These are phyloP conservation scores for Cephus nigrinus DNA, from an alignment of 2,888 invertebrate genomes.

Conservation along the genomic window DNA sequence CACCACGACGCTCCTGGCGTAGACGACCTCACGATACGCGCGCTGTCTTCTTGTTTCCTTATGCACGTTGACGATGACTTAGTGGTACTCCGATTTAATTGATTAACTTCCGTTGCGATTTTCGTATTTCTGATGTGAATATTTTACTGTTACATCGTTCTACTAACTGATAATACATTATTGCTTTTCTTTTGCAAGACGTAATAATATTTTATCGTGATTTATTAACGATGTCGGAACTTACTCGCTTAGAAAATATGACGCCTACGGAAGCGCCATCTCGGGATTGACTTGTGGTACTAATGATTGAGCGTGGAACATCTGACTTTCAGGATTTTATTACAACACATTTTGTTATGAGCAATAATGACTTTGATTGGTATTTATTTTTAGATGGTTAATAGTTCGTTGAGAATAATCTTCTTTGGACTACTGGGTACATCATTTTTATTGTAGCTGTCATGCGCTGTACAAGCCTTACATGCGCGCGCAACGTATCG, in stretches of 20 bases:
- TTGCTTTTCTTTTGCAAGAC: slow-evolving; percentile 14
- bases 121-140: not conserved
- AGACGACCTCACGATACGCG: not conserved
- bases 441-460: not conserved
- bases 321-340: not conserved
- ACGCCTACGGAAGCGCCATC: not conserved
- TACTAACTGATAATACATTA: slow-evolving; percentile 14
- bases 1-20: slow-evolving; percentile 3
- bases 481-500: not conserved
- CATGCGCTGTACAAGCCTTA: not conserved
- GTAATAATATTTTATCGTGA: slow-evolving; percentile 44
- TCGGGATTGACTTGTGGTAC: not conserved
- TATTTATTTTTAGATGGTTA: not conserved
- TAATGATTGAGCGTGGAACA: not conserved
- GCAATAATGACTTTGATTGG: not conserved
- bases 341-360: not conserved
- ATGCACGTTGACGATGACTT: not conserved
- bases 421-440: not conserved
- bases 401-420: not conserved
- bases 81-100: not conserved
- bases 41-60: not conserved
- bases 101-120: not conserved
- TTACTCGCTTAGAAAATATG: slow-evolving; percentile 33
- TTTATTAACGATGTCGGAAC: slow-evolving; percentile 49
- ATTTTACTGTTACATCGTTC: not conserved